A percentile compares a stretch with the other conserved stretches of the same genome.
Conservation (phyloP, 2,888 invertebrate species). For the Eupithecia centaureata region DNA sequence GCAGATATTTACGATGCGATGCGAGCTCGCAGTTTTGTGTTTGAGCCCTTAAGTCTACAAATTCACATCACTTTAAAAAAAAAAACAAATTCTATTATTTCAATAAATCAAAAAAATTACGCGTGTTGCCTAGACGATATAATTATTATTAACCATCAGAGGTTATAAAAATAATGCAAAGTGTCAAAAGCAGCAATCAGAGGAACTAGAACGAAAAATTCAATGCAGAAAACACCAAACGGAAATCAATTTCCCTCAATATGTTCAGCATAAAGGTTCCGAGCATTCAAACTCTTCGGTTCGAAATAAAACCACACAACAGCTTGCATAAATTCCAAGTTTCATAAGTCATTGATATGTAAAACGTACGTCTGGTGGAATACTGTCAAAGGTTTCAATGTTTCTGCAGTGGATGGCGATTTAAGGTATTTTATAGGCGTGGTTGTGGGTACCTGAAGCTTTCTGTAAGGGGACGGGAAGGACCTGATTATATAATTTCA, state of each 20-base stretch:
- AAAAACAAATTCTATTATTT: no score
- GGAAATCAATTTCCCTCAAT: constrained; percentile 9
- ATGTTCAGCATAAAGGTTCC: background rate
- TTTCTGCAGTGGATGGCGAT: constrained; percentile 33
- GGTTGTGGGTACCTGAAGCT: background rate
- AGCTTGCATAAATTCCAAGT: constrained; percentile 32
- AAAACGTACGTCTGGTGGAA: constrained; percentile 32
- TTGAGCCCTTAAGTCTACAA: no score
- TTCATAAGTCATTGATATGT: constrained; percentile 35
- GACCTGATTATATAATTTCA: background rate
- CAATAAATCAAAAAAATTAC: no score
- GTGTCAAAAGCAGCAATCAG: background rate
- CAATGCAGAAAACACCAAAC: constrained; percentile 7
- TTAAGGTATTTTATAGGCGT: constrained; percentile 15
- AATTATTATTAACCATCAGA: background rate
- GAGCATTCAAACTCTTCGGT: constrained; percentile 15
- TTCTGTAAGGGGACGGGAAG: background rate
- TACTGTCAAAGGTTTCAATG: constrained; percentile 29
- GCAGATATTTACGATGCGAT: no score
- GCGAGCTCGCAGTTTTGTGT: no score
- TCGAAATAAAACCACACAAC: constrained; percentile 19
- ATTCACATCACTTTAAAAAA: no score
- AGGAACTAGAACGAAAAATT: background rate
- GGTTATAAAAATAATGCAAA: background rate
- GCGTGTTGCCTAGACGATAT: no score